Conservation (phyloP, 2,797 vertebrate genomes). For the Pipistrellus nathusii region DNA sequence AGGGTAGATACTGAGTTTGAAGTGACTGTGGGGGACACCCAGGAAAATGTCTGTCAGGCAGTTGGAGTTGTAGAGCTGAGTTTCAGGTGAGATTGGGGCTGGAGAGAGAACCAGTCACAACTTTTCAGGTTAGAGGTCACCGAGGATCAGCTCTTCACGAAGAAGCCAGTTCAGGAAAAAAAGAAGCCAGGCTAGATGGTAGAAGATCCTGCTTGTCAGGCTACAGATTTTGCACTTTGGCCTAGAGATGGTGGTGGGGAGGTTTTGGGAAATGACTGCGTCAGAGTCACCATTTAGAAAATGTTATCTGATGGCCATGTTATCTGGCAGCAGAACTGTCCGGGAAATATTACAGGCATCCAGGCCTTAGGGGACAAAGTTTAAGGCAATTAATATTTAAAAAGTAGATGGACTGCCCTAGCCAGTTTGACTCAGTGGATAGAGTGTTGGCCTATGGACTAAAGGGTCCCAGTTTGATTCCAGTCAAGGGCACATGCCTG, state of each 20-base stretch:
- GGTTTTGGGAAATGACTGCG: not conserved
- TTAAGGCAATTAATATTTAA: slow-evolving; percentile 7
- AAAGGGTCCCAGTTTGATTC: too few species aligned
- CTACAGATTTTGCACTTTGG: not conserved
- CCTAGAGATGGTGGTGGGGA: not conserved
- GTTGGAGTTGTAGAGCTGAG: not conserved
- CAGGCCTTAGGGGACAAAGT: not conserved
- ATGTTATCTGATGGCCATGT: not conserved
- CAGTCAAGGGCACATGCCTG: too few species aligned
- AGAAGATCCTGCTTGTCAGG: not conserved
- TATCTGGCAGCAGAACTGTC: not conserved
- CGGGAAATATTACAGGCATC: not conserved
- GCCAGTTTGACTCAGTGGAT: too few species aligned
- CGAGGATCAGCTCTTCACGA: not conserved
- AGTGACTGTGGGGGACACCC: not conserved
- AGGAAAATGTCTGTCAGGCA: not conserved
- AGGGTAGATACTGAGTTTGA: not conserved
- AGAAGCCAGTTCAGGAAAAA: not conserved
- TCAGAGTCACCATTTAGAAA: not conserved
- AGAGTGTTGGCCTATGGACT: too few species aligned
- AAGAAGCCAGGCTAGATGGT: not conserved
- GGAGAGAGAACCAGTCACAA: not conserved
- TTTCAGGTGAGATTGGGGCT: not conserved
- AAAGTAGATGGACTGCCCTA: not conserved
- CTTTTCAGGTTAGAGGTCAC: not conserved